Evolutionary conservation across 2,797 vertebrate species (phyloP), one percentile per base, ranked within the genome.

Genomic region (Poeciliopsis presidionis): DNA sequence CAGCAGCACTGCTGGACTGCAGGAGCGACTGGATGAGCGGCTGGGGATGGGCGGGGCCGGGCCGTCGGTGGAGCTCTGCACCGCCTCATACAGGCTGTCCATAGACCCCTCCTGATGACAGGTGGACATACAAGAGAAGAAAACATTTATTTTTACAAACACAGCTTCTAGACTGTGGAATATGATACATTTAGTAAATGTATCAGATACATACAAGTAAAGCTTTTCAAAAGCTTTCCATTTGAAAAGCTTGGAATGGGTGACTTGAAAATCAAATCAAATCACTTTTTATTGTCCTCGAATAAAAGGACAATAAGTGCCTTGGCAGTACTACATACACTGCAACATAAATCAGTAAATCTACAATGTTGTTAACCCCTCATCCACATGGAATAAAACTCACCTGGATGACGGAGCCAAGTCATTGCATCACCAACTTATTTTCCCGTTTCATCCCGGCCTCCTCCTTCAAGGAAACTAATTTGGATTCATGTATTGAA

Each of bases 61-160:
- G 4, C 86, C 83, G 3, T 96, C 94, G 13, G 91, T 82, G 28
- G 93, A 94, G 74, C 94, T 92, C 92, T 96, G 94, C 81, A 96
- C 96, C 0, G 94, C 96, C 88, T 99, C 97, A 63, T 98, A 98
- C 81, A 99, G 91, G 75, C 96, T 98, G 88, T 98, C 97, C 95
- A 96, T 97, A 12, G 97, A 99, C 13, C 98, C 97, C 87, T 96
- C 96, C 95, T 96, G 87, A 46, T 67, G 36, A 33, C 87, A 78
- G 22, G 78, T 49, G 53, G 13, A 77, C 65, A 86, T 0, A 81
- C 79, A 80, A 14, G 81, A 74, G 7, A 14, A 43, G 75, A 43
- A 71, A 18, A 25, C 43, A 69, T 79, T 86, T 73, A 65, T 4
- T 36, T 65, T 65, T 11, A 12, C 8, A 20, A 39, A 2, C 61